Evolutionary conservation across 2,888 invertebrate species (phyloP).

Genomic region (Steinernema carpocapsae): DNA sequence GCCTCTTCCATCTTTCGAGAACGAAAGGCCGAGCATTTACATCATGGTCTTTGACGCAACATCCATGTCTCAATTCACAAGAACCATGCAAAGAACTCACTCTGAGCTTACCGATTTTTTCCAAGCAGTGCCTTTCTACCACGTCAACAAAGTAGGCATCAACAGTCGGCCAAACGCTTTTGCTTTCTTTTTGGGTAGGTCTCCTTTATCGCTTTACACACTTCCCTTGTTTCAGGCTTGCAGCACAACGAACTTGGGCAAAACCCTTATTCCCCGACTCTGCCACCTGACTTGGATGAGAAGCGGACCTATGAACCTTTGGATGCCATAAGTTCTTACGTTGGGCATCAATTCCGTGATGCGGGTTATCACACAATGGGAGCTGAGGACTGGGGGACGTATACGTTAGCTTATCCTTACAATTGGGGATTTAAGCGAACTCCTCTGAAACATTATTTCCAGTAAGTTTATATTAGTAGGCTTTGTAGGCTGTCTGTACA

Average conservation of each 20-base stretch:
- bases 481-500: no score
- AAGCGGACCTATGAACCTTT: neutral
- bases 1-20: neutral
- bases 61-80: neutral
- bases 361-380: neutral
- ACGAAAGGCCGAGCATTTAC: neutral
- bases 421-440: neutral
- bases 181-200: neutral
- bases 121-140: neutral
- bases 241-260: no score
- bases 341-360: neutral
- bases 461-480: no score
- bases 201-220: no score
- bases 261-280: no score
- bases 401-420: neutral
- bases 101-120: neutral
- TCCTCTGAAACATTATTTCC: neutral
- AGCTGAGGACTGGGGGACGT: neutral
- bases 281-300: no score
- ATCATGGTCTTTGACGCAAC: conserved; percentile 3
- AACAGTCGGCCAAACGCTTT: conserved; percentile 16
- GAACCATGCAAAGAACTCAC: neutral
- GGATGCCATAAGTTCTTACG: neutral
- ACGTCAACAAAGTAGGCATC: conserved; percentile 9
- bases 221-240: no score